Base-by-base conservation (phyloP, 53 echinoderm and acorn worm species). In the Echinometra lucunter region DNA sequence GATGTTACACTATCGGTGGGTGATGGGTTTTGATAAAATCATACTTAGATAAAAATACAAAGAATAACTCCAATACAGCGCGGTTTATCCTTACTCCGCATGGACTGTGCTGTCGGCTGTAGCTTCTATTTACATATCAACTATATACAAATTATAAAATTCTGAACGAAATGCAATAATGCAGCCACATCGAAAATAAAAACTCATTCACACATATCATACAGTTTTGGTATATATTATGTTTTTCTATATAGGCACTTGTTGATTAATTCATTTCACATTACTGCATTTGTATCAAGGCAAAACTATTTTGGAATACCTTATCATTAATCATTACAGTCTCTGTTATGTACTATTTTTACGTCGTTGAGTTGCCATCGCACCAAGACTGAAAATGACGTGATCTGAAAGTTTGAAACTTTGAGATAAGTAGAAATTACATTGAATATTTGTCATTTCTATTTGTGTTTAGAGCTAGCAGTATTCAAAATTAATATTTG, bases 151-250 rank as follows among this genome's bases (percentile, higher is more conserved):
- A 85, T 49, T 85, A 49, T 85, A 49, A 28, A 56, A 49, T 28
- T 85, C 85, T 85, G 85, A 49, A 85, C 4, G 44, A 81, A 81
- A 85, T 85, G 85, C 85, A 85, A 85, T 49, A 49, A 85, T 85
- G 53, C 85, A 85, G 85, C 85, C 45, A 85, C 10, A 7, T 37
- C 49, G 7, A 27, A 85, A 85, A 85, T 45, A 85, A 11, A 45
- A 85, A 47, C 15, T 49, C 47, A n/a, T 30, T 49, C 47, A 47
- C 49, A 85, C 49, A 85, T 49, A 85, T 85, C 49, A 85, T 49
- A 49, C 47, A 85, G 47, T 49, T 81, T 81, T 19, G 7, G 81
- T 40, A 81, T 81, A 49, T 85, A 85, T 85, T 85, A 85, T 45
- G 27, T 17, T 81, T 23, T 42, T 28, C 23, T 82, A 6, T 85